phyloP scores from a whole-genome alignment of 2,888 invertebrate genomes.

The Trachelus tabidus region DNA sequence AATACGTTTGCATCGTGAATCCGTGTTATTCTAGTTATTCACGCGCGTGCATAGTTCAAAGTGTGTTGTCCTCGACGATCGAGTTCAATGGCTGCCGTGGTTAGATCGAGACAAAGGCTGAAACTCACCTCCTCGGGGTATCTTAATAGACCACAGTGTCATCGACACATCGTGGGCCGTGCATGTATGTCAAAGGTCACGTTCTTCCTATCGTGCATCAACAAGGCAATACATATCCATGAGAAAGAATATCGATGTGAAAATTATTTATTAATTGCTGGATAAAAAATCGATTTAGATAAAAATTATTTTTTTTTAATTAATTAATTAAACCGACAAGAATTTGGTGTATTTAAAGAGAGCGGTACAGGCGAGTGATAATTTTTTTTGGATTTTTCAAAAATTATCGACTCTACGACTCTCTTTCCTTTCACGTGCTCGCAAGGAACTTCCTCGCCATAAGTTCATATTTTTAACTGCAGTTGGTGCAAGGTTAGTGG shows the following conservation, averaged over 20 bases:
- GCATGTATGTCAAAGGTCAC: background rate
- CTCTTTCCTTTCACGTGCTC: background rate
- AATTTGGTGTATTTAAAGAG: background rate
- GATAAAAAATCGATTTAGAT: background rate
- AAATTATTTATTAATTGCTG: background rate
- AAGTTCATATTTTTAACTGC: conserved; percentile 20
- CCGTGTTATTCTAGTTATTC: conserved; percentile 2
- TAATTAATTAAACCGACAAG: background rate
- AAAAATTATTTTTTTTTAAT: background rate
- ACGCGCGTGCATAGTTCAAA: conserved; percentile 37
- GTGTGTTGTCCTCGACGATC: conserved; percentile 48
- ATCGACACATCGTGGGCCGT: conserved; percentile 38
- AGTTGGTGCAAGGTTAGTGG: conserved; percentile 42
- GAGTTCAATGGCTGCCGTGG: conserved; percentile 47
- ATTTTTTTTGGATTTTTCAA: background rate
- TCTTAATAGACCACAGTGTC: conserved; percentile 57
- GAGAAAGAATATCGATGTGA: background rate
- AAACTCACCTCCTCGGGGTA: conserved; percentile 39
- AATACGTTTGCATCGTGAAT: background rate
- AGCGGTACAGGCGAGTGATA: background rate
- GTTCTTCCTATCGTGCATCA: background rate
- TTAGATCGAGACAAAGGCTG: conserved; percentile 42
- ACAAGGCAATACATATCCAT: background rate
- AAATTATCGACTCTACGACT: background rate
- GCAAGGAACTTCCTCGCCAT: background rate